Conservation (phyloP, 1,140 invertebrate genomes). For the Cheumatopsyche charites region DNA sequence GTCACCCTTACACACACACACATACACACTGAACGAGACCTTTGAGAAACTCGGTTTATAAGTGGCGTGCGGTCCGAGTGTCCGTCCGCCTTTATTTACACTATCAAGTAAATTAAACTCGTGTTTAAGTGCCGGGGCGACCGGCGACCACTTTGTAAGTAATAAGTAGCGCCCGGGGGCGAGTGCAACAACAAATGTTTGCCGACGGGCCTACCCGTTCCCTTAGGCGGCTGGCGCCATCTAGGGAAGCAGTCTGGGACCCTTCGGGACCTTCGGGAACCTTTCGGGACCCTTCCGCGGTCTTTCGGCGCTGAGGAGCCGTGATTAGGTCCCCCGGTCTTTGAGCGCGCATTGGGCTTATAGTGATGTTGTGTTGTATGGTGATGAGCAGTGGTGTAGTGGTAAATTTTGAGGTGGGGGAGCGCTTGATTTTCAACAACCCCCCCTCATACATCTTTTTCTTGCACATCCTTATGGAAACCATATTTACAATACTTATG, state of each 20-base stretch:
- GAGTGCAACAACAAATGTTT: slow-evolving; percentile 62
- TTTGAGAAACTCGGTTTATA: slow-evolving; percentile 47
- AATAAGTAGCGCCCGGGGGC: slow-evolving; percentile 62
- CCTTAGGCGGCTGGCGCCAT: slow-evolving; percentile 2
- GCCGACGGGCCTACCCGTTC: slow-evolving; percentile 18
- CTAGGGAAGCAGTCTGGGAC: background rate
- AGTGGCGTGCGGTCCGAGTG: slow-evolving; percentile 51
- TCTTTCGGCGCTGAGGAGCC: background rate
- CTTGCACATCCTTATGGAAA: no score
- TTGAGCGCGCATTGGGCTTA: no score
- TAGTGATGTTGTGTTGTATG: no score
- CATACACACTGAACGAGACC: background rate
- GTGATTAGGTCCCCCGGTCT: no score
- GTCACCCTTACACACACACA: no score
- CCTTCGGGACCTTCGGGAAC: background rate
- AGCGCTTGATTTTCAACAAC: no score
- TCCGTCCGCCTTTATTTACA: slow-evolving; percentile 63
- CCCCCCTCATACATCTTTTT: no score
- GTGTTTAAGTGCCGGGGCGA: slow-evolving; percentile 60
- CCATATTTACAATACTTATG: no score
- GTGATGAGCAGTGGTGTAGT: no score
- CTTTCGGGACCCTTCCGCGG: background rate
- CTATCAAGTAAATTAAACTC: slow-evolving; percentile 65
- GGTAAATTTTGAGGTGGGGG: no score
- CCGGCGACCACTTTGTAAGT: slow-evolving; percentile 61